phyloP scores from a whole-genome alignment of 2,888 invertebrate genomes.

The Drosophila multiciliata region DNA sequence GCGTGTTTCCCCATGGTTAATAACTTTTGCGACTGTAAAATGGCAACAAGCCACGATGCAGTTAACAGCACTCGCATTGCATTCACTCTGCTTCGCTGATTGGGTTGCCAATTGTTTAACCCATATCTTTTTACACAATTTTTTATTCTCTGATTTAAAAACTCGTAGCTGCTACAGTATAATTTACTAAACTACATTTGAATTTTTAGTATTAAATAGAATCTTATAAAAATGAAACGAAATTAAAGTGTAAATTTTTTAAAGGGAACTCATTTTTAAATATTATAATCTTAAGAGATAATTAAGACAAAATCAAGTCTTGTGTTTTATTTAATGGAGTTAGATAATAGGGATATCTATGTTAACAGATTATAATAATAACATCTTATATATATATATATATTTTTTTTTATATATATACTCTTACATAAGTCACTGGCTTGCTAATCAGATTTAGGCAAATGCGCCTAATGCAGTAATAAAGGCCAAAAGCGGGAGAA shows the following conservation, averaged over 20 bases:
- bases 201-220: background rate
- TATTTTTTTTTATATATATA: background rate
- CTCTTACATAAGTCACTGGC: slow-evolving; percentile 23
- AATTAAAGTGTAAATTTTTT: background rate
- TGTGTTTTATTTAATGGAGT: background rate
- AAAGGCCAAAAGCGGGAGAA: slow-evolving; percentile 47
- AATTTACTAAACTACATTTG: background rate
- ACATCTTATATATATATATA: background rate
- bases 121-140: background rate
- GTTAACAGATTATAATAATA: background rate
- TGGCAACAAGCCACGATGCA: slow-evolving; percentile 27
- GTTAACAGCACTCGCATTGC: slow-evolving; percentile 38
- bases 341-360: background rate
- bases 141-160: too few species aligned
- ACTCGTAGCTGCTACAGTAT: too few species aligned
- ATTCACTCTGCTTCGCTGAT: background rate
- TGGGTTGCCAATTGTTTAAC: slow-evolving; percentile 14
- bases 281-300: background rate
- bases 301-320: background rate
- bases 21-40: slow-evolving; percentile 46
- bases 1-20: slow-evolving; percentile 37
- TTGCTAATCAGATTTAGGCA: slow-evolving; percentile 60
- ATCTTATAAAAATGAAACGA: background rate
- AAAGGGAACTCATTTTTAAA: background rate
- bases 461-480: slow-evolving; percentile 69